A percentile compares a stretch with the other conserved stretches of the same genome.
phyloP scores from a whole-genome alignment of 1,140 invertebrate genomes.

The Scaptomyza montana region DNA sequence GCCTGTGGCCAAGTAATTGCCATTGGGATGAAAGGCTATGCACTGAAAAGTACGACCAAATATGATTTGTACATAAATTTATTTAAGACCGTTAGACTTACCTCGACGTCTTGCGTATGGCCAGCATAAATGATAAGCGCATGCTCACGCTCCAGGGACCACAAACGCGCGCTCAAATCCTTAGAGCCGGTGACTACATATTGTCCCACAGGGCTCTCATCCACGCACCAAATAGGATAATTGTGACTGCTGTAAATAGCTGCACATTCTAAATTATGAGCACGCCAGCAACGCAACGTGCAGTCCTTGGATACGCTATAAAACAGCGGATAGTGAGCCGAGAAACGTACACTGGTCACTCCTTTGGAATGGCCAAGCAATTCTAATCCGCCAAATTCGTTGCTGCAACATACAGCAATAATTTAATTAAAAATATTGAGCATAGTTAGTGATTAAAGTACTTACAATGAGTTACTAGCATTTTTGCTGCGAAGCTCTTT shows the following conservation, averaged over 20 bases:
- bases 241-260: conserved; percentile 91
- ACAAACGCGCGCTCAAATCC: conserved; percentile 93
- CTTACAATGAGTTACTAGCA: conserved; percentile 73
- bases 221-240: conserved; percentile 94
- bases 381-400: conserved; percentile 85
- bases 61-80: neutral
- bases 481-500: conserved; percentile 62
- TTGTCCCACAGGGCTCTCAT: conserved; percentile 89
- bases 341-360: conserved; percentile 89
- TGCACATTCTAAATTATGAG: conserved; percentile 88
- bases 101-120: conserved; percentile 93
- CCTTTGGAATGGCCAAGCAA: conserved; percentile 90
- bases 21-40: conserved; percentile 93
- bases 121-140: conserved; percentile 92
- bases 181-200: conserved; percentile 93
- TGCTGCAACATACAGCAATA: conserved; percentile 42
- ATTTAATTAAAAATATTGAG: neutral
- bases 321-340: conserved; percentile 86
- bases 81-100: conserved; percentile 57
- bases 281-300: conserved; percentile 89
- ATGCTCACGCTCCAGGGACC: conserved; percentile 92
- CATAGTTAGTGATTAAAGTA: neutral
- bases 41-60: conserved; percentile 68
- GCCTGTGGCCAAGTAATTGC: conserved; percentile 91
- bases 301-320: conserved; percentile 91